Base-by-base conservation (phyloP, 2,113 vertebrate genomes). In the Tor tambroides region DNA sequence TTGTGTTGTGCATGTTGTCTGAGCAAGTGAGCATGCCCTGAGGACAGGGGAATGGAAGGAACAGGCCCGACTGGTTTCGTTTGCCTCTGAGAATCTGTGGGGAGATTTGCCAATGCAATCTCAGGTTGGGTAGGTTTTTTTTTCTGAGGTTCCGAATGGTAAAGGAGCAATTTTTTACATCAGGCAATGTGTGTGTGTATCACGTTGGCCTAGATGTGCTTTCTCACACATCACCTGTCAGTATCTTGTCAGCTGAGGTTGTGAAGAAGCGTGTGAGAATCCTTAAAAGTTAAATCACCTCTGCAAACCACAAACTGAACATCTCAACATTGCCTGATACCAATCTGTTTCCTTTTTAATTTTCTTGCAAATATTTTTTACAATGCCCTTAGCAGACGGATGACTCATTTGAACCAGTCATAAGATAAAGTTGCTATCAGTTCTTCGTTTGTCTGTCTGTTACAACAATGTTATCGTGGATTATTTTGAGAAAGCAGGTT, bases 21-120 rank as follows among this genome's bases (percentile, higher is more conserved):
- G 84, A 86, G 87, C 88, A 93, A 92, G 94, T 92, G 82, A 80
- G 87, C 83, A 91, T 90, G 90, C 90, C 94, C 90, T 1, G 75
- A 87, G 92, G 93, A 86, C n/a, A 61, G 88, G 84, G 54, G 41
- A 69, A 84, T 87, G 91, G 67, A 90, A 89, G 88, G 87, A 94
- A 91, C 92, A 54, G 90, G 91, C 91, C 89, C 80, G 90, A 93
- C 93, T 83, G 91, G 92, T 94, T 94, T 92, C 28, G 14, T 74
- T 84, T 83, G 89, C 91, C 91, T 89, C 78, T 71, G 92, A 91
- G 92, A 93, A 93, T 91, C 81, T 72, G 67, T 91, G 89, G 89
- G 79, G 89, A 91, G 89, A 87, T 90, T 89, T 91, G 82, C 88
- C 91, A 91, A 87, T 85, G 74, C 41, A 89, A 91, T 91, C 92